Evolutionary conservation across 2,113 vertebrate genomes (phyloP).

Genomic region (Hippocampus guttulatus): DNA sequence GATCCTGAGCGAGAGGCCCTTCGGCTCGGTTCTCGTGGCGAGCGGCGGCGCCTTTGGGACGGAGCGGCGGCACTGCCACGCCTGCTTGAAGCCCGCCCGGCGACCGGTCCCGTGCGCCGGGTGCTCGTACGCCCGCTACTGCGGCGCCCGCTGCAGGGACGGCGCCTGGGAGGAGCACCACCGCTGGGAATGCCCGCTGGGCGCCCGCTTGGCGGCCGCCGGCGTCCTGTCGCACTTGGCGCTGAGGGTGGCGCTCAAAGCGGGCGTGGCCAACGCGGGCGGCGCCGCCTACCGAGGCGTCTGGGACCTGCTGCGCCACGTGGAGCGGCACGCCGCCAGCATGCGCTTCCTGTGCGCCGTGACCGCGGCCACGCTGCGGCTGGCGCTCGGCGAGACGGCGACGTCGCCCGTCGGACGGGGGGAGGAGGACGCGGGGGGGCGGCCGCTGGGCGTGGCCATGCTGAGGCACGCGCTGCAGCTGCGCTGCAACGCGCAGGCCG

Average conservation of each 20-base stretch:
- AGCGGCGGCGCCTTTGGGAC: constrained; percentile 56
- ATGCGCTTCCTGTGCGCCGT: constrained; percentile 79
- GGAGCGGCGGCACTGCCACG: constrained; percentile 81
- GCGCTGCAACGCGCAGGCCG: constrained; percentile 86
- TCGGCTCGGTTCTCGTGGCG: constrained; percentile 82
- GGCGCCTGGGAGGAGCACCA: constrained; percentile 84
- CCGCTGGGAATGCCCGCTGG: constrained; percentile 78
- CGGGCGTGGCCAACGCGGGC: constrained; percentile 69
- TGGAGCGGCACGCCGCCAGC: constrained; percentile 68
- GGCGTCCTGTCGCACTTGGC: constrained; percentile 85
- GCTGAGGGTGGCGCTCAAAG: constrained; percentile 79
- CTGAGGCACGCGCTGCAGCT: constrained; percentile 88
- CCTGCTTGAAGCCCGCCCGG: constrained; percentile 74
- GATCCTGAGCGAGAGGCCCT: constrained; percentile 82
- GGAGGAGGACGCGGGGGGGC: constrained; percentile 29
- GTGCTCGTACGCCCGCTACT: constrained; percentile 87
- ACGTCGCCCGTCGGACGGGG: constrained; percentile 22
- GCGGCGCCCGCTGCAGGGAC: constrained; percentile 73
- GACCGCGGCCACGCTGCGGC: constrained; percentile 76
- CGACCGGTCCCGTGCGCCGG: constrained; percentile 74
- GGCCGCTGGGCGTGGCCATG: constrained; percentile 76
- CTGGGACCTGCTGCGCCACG: constrained; percentile 81
- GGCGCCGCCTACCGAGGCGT: constrained; percentile 71
- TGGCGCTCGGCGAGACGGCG: constrained; percentile 59
- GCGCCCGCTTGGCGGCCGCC: constrained; percentile 70